phyloP scores from a whole-genome alignment of 2,888 invertebrate genomes.

The Phytoseiulus persimilis region DNA sequence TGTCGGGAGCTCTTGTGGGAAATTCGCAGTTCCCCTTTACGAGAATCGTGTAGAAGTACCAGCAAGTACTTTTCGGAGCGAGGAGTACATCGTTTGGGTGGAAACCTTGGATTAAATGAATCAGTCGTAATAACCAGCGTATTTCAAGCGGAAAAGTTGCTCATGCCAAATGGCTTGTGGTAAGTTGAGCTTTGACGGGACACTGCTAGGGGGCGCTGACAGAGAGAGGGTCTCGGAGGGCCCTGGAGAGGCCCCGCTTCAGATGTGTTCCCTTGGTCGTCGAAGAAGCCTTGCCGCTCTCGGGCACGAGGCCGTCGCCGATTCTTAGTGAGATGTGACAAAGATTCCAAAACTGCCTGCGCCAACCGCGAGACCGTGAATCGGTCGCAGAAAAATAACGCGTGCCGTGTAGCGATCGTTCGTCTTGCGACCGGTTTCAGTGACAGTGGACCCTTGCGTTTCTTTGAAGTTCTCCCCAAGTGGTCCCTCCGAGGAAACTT shows the following conservation, averaged over 20 bases:
- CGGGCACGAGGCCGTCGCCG: neutral
- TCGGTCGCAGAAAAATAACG: neutral
- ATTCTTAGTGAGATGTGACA: neutral
- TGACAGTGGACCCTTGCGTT: neutral
- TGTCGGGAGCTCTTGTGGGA: no score
- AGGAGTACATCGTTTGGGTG: neutral
- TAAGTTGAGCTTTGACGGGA: slow-evolving; percentile 5
- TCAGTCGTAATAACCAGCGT: neutral
- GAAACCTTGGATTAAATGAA: neutral
- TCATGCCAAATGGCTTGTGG: neutral
- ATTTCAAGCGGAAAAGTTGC: neutral
- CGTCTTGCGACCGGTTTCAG: neutral
- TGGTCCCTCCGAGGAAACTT: neutral
- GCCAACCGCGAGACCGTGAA: neutral
- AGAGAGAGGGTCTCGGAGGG: neutral
- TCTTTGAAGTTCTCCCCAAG: neutral
- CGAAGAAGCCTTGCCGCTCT: neutral
- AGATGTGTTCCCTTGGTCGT: neutral
- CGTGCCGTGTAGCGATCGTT: neutral
- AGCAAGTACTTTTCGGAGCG: no score
- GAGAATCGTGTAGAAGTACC: neutral
- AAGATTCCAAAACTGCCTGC: neutral
- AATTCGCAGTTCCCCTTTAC: no score
- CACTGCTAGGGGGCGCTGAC: neutral
- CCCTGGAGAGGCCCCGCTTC: slow-evolving; percentile 5